Conservation (phyloP, 2,888 invertebrate genomes). For the Cylloceria caligata region DNA sequence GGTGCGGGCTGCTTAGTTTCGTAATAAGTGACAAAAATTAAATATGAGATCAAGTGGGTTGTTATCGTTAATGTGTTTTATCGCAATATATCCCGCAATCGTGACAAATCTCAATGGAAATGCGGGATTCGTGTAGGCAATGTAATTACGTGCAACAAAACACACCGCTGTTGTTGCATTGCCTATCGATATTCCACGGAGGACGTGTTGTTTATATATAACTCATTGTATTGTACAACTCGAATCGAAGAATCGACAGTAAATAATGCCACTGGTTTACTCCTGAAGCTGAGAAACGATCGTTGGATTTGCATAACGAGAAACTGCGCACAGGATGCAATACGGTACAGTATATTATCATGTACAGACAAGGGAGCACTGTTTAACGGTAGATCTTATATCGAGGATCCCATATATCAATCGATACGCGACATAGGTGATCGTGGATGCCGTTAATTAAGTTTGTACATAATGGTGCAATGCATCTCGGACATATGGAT, state of each 20-base stretch:
- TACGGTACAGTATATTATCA: background rate
- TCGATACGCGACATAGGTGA: background rate
- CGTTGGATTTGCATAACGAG: constrained; percentile 56
- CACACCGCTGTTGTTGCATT: background rate
- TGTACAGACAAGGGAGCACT: constrained; percentile 1
- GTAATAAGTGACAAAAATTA: background rate
- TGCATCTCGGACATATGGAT: background rate
- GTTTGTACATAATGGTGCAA: background rate
- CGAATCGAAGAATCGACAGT: constrained; percentile 9
- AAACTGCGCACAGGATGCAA: constrained; percentile 5
- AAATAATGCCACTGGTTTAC: background rate
- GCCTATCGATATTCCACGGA: background rate
- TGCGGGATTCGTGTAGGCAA: background rate
- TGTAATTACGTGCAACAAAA: background rate
- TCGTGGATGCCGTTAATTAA: background rate
- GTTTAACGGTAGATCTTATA: constrained; percentile 41
- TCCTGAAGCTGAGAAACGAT: constrained; percentile 7
- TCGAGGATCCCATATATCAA: constrained; percentile 27
- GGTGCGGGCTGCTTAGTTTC: background rate
- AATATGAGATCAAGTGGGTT: background rate
- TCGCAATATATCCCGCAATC: background rate
- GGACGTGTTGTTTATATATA: background rate
- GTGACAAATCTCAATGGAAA: background rate
- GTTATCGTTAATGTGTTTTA: background rate
- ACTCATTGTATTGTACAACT: background rate